A percentile compares a stretch with the other conserved stretches of the same genome.
phyloP scores from a whole-genome alignment of 2,113 vertebrate genomes.

The Struthidea cinerea region DNA sequence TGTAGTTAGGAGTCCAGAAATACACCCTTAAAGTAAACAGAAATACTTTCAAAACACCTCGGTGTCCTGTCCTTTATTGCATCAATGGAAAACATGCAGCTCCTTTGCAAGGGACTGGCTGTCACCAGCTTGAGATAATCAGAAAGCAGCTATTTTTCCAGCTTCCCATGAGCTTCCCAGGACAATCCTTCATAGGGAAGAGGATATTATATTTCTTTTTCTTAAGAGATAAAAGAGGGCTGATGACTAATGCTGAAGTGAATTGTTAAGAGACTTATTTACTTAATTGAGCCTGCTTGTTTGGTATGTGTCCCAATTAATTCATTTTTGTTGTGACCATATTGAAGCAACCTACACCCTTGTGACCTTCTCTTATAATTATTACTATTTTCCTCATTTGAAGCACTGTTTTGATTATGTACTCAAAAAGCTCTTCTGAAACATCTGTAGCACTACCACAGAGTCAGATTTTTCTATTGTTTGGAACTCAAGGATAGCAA shows the following conservation, averaged over 20 bases:
- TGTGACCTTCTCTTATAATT: slow-evolving; percentile 54
- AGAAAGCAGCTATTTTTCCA: background rate
- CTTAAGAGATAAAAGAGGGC: slow-evolving; percentile 16
- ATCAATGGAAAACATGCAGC: background rate
- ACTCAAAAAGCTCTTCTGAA: slow-evolving; percentile 51
- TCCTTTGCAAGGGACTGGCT: background rate
- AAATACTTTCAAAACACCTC: background rate
- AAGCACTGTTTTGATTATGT: slow-evolving; percentile 57
- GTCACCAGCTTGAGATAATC: background rate
- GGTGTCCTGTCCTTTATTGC: background rate
- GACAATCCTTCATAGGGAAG: background rate
- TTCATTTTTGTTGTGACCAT: slow-evolving; percentile 55
- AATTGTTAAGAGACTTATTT: slow-evolving; percentile 56
- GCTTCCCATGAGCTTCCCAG: background rate
- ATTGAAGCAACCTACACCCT: slow-evolving; percentile 45
- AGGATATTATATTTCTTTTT: background rate
- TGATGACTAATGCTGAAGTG: slow-evolving; percentile 54
- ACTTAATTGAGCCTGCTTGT: slow-evolving; percentile 58
- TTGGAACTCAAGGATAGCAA: background rate
- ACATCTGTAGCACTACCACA: background rate
- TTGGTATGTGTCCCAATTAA: slow-evolving; percentile 60
- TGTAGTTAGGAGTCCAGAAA: background rate
- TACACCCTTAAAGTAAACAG: background rate
- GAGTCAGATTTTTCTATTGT: slow-evolving; percentile 29
- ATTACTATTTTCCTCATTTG: slow-evolving; percentile 20